phyloP scores from a whole-genome alignment of 1,140 invertebrate species.

The Pantala flavescens region DNA sequence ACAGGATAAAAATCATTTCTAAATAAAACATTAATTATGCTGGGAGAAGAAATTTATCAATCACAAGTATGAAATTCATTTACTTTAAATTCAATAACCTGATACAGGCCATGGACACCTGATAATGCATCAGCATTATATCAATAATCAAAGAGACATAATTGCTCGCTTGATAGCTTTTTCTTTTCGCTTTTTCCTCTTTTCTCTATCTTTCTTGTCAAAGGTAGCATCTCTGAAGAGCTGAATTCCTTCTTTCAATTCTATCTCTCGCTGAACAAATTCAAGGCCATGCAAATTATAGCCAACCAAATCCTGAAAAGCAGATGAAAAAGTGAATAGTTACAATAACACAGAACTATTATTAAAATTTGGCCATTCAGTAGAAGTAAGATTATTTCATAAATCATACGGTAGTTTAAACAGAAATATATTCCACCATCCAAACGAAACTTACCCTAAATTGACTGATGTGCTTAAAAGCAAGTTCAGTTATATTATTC shows the following conservation, averaged over 20 bases:
- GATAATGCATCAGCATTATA: no score
- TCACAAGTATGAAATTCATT: no score
- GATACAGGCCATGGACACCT: no score
- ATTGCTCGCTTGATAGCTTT: constrained; percentile 55
- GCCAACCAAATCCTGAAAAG: constrained; percentile 67
- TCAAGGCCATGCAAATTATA: constrained; percentile 78
- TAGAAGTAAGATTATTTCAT: not conserved
- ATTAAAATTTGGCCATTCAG: not conserved
- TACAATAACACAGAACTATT: not conserved
- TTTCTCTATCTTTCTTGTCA: constrained; percentile 52
- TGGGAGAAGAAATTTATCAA: no score
- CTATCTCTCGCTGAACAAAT: constrained; percentile 64
- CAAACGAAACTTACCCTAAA: constrained; percentile 45
- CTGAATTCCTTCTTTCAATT: constrained; percentile 65
- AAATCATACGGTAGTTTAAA: no score
- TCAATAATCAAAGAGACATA: constrained; percentile 32
- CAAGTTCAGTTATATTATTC: constrained; percentile 50
- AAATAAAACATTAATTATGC: no score
- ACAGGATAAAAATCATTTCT: no score
- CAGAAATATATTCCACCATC: no score
- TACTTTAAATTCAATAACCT: no score
- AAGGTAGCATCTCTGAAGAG: constrained; percentile 72
- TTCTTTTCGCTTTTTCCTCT: constrained; percentile 55
- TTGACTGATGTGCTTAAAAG: constrained; percentile 44
- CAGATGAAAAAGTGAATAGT: not conserved